phyloP scores from a whole-genome alignment of 2,888 invertebrate genomes.

The Chorisops tibialis region DNA sequence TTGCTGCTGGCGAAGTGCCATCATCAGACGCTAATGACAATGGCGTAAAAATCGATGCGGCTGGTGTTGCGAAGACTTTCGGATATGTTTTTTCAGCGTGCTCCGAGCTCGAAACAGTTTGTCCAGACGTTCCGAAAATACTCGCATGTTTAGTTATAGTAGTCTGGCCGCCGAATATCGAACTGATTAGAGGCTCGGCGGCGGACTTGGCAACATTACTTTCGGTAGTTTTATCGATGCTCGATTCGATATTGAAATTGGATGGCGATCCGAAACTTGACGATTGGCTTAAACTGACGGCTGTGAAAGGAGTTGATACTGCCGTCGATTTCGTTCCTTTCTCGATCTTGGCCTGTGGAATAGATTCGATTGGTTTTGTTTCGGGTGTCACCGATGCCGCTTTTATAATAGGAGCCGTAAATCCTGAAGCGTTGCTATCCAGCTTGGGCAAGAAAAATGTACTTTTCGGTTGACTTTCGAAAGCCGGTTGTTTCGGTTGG shows the following conservation, averaged over 20 bases:
- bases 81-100: too few relatives aligned
- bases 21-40: neutral
- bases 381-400: neutral
- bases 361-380: neutral
- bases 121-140: neutral
- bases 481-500: neutral
- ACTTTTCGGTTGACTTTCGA: neutral
- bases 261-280: neutral
- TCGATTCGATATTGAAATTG: neutral
- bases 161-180: conserved; percentile 8
- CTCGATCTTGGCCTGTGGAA: neutral
- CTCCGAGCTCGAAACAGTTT: neutral
- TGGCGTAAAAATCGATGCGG: too few relatives aligned
- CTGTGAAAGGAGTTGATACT: neutral
- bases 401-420: neutral
- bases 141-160: neutral
- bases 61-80: too few relatives aligned
- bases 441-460: neutral
- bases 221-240: too few relatives aligned
- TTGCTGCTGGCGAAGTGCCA: neutral
- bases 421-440: neutral
- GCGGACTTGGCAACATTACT: too few relatives aligned
- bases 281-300: neutral
- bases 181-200: neutral
- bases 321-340: neutral